phyloP scores from a whole-genome alignment of 2,113 vertebrate genomes.

The Sterrhoptilus dennistouni region DNA sequence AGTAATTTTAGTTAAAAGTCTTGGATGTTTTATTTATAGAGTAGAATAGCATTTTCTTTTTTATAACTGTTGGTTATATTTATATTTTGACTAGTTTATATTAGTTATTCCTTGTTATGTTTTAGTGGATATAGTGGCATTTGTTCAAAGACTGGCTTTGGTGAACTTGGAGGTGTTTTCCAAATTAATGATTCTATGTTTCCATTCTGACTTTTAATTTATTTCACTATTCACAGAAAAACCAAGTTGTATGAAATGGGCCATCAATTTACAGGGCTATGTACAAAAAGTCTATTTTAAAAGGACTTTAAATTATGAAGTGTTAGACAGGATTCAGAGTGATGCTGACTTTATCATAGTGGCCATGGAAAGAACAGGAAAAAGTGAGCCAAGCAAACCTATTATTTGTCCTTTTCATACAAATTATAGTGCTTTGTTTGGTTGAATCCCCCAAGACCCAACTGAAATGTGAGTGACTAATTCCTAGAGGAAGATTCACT shows the following conservation, averaged over 20 bases:
- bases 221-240: background rate
- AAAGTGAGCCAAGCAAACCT: background rate
- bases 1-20: background rate
- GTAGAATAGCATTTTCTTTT: background rate
- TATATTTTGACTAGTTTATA: background rate
- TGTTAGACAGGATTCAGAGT: background rate
- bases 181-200: background rate
- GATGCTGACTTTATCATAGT: background rate
- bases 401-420: background rate
- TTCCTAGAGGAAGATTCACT: background rate
- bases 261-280: background rate
- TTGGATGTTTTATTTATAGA: background rate
- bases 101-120: background rate
- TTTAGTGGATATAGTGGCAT: background rate
- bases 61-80: background rate
- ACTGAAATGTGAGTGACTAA: background rate
- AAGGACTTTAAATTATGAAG: background rate
- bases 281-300: background rate
- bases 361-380: accelerated
- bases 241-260: background rate
- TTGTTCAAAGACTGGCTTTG: background rate
- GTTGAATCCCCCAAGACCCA: background rate
- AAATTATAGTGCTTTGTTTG: background rate
- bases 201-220: background rate
- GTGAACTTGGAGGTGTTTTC: background rate